Evolutionary conservation across 2,797 vertebrate species (phyloP).

Genomic region (Euthynnus affinis): DNA sequence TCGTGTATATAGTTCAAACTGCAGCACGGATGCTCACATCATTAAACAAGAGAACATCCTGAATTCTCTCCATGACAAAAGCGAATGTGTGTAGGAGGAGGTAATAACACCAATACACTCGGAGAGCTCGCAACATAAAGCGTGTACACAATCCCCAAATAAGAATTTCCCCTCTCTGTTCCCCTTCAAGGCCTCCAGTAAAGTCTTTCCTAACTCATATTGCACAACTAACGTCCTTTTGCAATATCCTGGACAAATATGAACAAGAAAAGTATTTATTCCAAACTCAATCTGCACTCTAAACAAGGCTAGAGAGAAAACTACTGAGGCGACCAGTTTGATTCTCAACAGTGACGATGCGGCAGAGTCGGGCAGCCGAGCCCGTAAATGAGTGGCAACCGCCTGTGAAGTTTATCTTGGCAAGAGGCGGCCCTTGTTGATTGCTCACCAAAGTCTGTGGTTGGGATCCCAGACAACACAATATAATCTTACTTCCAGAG

Average conservation of each 20-base stretch:
- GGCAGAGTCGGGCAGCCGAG: conserved; percentile 23
- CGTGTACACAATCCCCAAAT: conserved; percentile 14
- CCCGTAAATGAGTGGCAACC: conserved; percentile 62
- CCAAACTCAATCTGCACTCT: conserved; percentile 36
- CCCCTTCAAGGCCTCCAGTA: conserved; percentile 46
- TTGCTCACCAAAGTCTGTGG: conserved; percentile 70
- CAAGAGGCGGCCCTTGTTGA: conserved; percentile 59
- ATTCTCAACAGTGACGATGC: conserved; percentile 12
- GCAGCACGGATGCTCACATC: conserved; percentile 42
- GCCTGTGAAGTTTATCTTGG: conserved; percentile 74
- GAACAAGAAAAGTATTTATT: conserved; percentile 52
- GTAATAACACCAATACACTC: conserved; percentile 38
- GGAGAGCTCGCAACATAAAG: conserved; percentile 42
- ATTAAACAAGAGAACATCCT: conserved; percentile 52
- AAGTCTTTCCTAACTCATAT: conserved; percentile 59
- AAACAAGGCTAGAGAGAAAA: background rate
- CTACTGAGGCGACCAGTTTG: background rate
- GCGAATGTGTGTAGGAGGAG: conserved; percentile 37
- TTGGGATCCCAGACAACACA: conserved; percentile 65
- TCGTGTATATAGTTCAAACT: conserved; percentile 58
- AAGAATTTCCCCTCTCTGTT: conserved; percentile 35
- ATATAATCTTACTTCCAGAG: conserved; percentile 55
- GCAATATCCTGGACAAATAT: conserved; percentile 60
- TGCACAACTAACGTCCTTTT: conserved; percentile 61
- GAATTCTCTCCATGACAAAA: conserved; percentile 55